Evolutionary conservation across 2,797 vertebrate species (phyloP).

Genomic region (Phalanger gymnotis): DNA sequence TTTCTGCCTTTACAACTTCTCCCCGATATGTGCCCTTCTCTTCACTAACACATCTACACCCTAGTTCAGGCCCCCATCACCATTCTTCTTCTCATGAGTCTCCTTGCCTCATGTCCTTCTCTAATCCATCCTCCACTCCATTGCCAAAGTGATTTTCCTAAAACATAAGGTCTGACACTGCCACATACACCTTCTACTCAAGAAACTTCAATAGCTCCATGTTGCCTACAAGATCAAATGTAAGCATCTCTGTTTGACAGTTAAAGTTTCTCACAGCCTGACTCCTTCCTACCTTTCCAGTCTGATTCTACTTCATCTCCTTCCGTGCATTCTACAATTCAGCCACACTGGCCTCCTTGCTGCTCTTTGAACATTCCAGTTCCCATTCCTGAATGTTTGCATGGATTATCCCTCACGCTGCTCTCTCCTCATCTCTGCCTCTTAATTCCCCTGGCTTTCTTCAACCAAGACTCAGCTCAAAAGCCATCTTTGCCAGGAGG

Average conservation of each 20-base stretch:
- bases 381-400: background rate
- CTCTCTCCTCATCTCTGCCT: background rate
- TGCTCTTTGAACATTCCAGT: background rate
- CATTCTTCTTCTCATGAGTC: background rate
- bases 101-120: background rate
- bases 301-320: background rate
- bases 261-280: background rate
- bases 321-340: background rate
- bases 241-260: background rate
- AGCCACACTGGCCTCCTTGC: background rate
- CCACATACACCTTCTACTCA: background rate
- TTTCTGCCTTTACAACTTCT: background rate
- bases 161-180: background rate
- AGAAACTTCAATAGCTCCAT: background rate
- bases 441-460: background rate
- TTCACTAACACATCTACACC: background rate
- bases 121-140: background rate
- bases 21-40: background rate
- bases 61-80: background rate
- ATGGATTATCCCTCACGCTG: background rate
- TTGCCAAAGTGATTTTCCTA: background rate
- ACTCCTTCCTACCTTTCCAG: background rate
- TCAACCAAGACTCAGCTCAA: background rate
- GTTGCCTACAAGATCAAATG: background rate
- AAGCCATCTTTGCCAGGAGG: background rate